Evolutionary conservation across 2,113 vertebrate genomes (phyloP), one percentile per base, ranked within the genome.

Genomic region (Caloenas nicobarica): DNA sequence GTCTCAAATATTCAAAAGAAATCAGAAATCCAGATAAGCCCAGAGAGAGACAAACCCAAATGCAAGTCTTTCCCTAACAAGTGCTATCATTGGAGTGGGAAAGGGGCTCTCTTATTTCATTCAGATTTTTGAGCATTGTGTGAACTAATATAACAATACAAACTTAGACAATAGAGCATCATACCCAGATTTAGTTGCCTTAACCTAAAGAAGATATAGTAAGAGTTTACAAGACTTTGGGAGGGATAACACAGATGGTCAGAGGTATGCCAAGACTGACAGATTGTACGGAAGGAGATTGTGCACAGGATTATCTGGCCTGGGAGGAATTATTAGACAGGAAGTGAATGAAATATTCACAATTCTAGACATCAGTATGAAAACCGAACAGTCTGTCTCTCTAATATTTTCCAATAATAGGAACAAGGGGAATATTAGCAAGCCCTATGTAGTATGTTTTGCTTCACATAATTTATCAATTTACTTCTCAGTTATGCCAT

Each of bases 291-390:
- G 85, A 92, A 89, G 64, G 83, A 94, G 81, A 84, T 46, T 74
- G 31, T 77, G 51, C 71, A 80, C 54, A 65, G 85, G 90, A 92
- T 94, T 95, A 88, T 82, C 68, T 50, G 84, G 66, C 54, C 53
- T 71, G 53, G 89, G 44, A 93, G n/a, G 78, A 91, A 92, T 92
- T 91, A 81, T 38, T 54, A 90, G 61, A 87, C 19, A 93, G 77
- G 86, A 89, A 88, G 44, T 65, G 38, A 94, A 79, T 68, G 48
- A 91, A 95, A 76, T 80, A 92, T 40, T 94, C 48, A 73, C 72
- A 88, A 13, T 34, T 83, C n/a, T 40, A 58, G 83, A 87, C 57
- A 34, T 89, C 88, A 91, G 33, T 65, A 38, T 21, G 85, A 94
- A 96, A 93, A 88, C 5, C 40, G 46, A 90, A 57, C 23, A 66